Conservation (phyloP, 2,113 vertebrate genomes). For the Ceyx margarethae region DNA sequence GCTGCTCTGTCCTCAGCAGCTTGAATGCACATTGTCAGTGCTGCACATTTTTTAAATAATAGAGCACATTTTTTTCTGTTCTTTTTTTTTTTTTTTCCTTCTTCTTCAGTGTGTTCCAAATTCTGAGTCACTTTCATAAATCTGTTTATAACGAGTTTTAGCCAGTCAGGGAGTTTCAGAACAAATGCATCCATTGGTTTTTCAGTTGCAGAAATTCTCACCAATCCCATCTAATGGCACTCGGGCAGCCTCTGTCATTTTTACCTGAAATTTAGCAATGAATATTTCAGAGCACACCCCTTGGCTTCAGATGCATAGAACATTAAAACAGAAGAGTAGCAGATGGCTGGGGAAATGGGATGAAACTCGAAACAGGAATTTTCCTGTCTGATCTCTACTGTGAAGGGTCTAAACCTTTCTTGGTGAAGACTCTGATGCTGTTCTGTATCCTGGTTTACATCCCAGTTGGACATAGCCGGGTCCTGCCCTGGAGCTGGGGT, state of each 20-base stretch:
- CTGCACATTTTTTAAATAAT: neutral
- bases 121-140: conserved; percentile 41
- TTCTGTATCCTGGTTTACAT: too few species aligned
- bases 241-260: neutral
- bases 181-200: neutral
- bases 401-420: neutral
- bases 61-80: neutral
- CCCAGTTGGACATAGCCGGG: neutral
- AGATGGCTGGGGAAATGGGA: neutral
- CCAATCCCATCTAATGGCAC: accelerated
- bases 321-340: neutral
- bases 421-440: neutral
- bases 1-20: neutral
- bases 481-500: neutral
- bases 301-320: neutral
- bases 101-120: neutral
- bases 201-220: neutral
- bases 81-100: neutral
- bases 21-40: accelerated
- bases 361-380: neutral
- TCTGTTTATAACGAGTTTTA: neutral
- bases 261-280: neutral
- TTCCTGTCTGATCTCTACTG: accelerated
- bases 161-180: neutral
- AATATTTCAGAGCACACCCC: neutral